Evolutionary conservation across 1,140 invertebrate genomes (phyloP), one percentile per base, ranked within the genome.

Genomic region (Helicorthomorpha holstii): DNA sequence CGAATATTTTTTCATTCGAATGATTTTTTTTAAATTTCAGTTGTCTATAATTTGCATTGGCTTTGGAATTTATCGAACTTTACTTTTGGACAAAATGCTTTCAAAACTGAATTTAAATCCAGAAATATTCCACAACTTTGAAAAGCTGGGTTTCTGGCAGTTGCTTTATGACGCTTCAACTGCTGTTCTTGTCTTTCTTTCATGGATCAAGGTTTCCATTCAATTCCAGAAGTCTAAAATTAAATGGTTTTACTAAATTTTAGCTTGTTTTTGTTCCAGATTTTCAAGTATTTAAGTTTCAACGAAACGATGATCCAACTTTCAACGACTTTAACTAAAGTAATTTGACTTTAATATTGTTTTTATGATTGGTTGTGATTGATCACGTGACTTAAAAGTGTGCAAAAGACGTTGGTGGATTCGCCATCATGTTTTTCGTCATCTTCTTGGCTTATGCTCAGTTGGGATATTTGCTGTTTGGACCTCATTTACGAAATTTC

Each of bases 341-440:
- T 50, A 22, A 66, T 21, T 21, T 25, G 71, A 73, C 73, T 57
- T 66, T 69, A 58, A 72, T 73, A 58, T 68, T 73, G 48, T 73
- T 73, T 63, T 63, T 73, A 14, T 45, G 10, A 23, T 7, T 16
- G 29, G 16, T 34, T 16, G 16, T n/a, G n/a, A n/a, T n/a, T n/a
- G n/a, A n/a, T n/a, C n/a, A n/a, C n/a, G n/a, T n/a, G n/a, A n/a
- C n/a, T n/a, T n/a, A n/a, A 34, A 56, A 80, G 70, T 83, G 81
- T 64, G 73, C 80, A 1, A 80, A 77, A 57, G 83, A 86, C 63
- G 69, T 87, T 56, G 70, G 74, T 48, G 82, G 81, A 21, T 87
- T 87, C 63, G 75, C 77, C 45, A 69, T 85, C 3, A 85, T 88
- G 82, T 86, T 87, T 66, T 78, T 82, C 60, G 82, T 87, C 56